Evolutionary conservation across 2,113 vertebrate genomes (phyloP).

Genomic region (Muntiacus muntjak): DNA sequence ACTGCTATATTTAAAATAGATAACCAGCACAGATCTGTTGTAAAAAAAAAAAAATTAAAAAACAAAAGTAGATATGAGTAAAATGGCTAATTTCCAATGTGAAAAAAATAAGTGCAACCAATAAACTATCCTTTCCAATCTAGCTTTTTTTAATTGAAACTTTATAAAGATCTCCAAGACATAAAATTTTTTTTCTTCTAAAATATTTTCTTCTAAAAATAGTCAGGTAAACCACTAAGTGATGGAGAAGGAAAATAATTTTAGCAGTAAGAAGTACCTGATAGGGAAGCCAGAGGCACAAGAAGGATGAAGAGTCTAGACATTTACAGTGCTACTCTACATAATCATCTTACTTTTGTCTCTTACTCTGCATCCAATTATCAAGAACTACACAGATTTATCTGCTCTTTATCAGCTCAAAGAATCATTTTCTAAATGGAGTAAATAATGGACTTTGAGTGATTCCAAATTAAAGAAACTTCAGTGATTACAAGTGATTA

Average conservation of each 20-base stretch:
- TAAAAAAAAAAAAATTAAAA: background rate
- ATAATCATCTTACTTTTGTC: background rate
- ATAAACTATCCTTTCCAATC: background rate
- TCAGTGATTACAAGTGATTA: background rate
- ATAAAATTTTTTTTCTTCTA: background rate
- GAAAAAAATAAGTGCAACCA: background rate
- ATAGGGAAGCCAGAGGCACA: background rate
- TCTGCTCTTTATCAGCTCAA: background rate
- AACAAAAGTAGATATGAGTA: background rate
- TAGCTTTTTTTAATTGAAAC: background rate
- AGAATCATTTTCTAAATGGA: conserved; percentile 4
- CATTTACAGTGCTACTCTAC: background rate
- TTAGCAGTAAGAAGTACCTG: background rate
- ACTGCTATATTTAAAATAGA: background rate
- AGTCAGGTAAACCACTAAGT: background rate
- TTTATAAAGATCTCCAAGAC: background rate
- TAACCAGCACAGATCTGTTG: background rate
- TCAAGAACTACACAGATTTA: background rate
- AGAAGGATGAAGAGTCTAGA: background rate
- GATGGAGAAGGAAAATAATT: background rate
- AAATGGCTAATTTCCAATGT: background rate
- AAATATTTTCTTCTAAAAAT: background rate
- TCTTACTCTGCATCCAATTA: background rate
- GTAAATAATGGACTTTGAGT: background rate
- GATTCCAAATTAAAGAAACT: background rate